Conservation (phyloP, 2,113 vertebrate genomes). For the Macrotis lagotis region DNA sequence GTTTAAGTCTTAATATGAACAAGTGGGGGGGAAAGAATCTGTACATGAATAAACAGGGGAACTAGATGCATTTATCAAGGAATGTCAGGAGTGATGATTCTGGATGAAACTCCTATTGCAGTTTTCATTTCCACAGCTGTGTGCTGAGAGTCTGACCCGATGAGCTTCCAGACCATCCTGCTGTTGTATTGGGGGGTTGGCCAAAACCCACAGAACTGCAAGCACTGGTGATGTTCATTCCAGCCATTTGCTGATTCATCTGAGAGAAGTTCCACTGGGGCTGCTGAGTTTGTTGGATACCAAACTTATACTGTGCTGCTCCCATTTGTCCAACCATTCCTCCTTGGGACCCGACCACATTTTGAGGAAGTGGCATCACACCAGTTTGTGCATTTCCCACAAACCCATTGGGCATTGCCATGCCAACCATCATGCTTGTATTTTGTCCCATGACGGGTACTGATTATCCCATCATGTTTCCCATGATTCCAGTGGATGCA, state of each 20-base stretch:
- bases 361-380: slow-evolving; percentile 94
- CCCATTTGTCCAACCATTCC: slow-evolving; percentile 90
- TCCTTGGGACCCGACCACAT: slow-evolving; percentile 90
- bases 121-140: slow-evolving; percentile 96
- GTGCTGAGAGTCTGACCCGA: slow-evolving; percentile 98
- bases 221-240: slow-evolving; percentile 87
- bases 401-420: slow-evolving; percentile 97
- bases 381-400: slow-evolving; percentile 91
- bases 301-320: slow-evolving; percentile 91
- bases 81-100: slow-evolving; percentile 80
- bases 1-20: slow-evolving; percentile 84
- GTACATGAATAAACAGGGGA: slow-evolving; percentile 85
- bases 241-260: slow-evolving; percentile 98
- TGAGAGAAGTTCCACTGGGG: slow-evolving; percentile 95
- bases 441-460: slow-evolving; percentile 93
- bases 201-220: slow-evolving; percentile 82
- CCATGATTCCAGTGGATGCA: slow-evolving; percentile 92
- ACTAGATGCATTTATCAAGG: slow-evolving; percentile 81
- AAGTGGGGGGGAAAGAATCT: slow-evolving; percentile 81
- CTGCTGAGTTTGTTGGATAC: slow-evolving; percentile 92
- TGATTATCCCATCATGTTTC: slow-evolving; percentile 89
- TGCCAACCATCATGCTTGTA: slow-evolving; percentile 94
- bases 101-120: slow-evolving; percentile 61
- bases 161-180: slow-evolving; percentile 88
- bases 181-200: slow-evolving; percentile 87